Conservation (phyloP, 2,113 vertebrate species). For the Caloenas nicobarica region DNA sequence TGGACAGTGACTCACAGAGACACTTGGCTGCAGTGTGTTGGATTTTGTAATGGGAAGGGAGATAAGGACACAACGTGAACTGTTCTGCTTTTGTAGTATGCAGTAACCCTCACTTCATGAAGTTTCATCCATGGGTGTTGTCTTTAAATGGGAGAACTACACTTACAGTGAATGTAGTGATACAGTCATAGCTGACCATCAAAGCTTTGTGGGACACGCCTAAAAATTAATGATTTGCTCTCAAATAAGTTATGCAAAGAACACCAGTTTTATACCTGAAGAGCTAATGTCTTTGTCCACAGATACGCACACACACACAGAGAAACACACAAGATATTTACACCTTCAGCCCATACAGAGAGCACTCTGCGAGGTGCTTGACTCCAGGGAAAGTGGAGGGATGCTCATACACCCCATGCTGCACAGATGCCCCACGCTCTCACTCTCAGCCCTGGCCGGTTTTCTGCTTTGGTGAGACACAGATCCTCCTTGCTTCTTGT, state of each 20-base stretch:
- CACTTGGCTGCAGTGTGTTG: background rate
- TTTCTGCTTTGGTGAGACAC: background rate
- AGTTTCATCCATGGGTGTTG: background rate
- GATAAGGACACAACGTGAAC: background rate
- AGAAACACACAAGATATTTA: background rate
- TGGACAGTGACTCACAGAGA: background rate
- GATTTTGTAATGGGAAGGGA: background rate
- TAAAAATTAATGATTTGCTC: background rate
- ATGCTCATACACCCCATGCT: background rate
- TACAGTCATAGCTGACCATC: rapidly evolving
- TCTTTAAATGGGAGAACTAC: background rate
- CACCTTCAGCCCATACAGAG: background rate
- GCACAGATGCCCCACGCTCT: background rate
- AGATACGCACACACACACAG: background rate
- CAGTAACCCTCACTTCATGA: background rate
- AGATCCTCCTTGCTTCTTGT: background rate
- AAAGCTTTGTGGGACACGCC: background rate
- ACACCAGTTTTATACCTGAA: background rate
- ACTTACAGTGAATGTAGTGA: background rate
- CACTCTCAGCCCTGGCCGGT: background rate
- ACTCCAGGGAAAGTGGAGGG: background rate
- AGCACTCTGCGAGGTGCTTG: background rate
- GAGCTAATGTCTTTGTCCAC: background rate
- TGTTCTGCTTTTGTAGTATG: background rate
- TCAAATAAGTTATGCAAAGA: background rate